A percentile compares a stretch with the other conserved stretches of the same genome.
phyloP scores from a whole-genome alignment of 2,113 vertebrate species.

The Haplotaxodon microlepis region DNA sequence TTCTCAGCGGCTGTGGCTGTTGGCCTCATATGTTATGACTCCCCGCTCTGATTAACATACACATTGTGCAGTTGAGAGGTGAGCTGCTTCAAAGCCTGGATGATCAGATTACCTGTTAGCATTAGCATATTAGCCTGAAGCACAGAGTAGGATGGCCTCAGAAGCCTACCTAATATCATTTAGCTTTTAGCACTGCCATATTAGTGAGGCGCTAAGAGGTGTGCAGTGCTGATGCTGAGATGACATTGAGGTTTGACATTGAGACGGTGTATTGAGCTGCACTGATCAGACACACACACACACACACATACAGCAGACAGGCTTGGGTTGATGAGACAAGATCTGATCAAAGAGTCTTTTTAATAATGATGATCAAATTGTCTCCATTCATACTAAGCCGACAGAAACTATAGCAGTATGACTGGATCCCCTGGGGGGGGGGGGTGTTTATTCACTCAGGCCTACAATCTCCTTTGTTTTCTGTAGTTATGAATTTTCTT shows the following conservation, averaged over 20 bases:
- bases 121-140: slow-evolving; percentile 64
- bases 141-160: slow-evolving; percentile 11
- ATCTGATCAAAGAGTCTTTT: slow-evolving; percentile 61
- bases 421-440: background rate
- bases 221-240: background rate
- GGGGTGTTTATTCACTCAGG: background rate
- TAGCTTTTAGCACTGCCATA: slow-evolving; percentile 30
- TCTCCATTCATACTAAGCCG: slow-evolving; percentile 13
- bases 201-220: slow-evolving; percentile 31
- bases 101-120: slow-evolving; percentile 61
- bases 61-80: background rate
- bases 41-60: slow-evolving; percentile 21
- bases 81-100: slow-evolving; percentile 43
- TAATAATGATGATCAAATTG: slow-evolving; percentile 60
- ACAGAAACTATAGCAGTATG: background rate
- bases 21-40: background rate
- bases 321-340: slow-evolving; percentile 30
- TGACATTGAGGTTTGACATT: slow-evolving; percentile 62
- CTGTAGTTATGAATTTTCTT: background rate
- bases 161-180: slow-evolving; percentile 35
- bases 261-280: background rate
- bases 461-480: background rate
- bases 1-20: background rate
- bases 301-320: background rate
- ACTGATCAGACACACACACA: background rate